Evolutionary conservation across 2,113 vertebrate genomes (phyloP), one percentile per base, ranked within the genome.

Genomic region (Gyps fulvus): DNA sequence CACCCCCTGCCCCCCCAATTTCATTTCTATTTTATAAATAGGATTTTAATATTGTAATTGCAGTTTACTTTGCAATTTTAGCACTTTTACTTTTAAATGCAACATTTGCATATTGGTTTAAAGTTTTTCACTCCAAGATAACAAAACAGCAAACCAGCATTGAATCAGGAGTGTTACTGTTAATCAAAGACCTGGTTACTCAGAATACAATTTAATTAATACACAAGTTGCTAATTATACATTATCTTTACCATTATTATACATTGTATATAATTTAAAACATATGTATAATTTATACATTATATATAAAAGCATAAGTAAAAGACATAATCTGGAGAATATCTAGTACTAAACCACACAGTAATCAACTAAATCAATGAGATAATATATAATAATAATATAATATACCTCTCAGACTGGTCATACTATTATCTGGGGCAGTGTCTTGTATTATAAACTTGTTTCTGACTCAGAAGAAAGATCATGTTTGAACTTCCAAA

Each of bases 1-100:
- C 10, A 21, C 6, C 7, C 5, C 4, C 3, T 17, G 2, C 5
- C 11, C 7, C 13, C 10, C 4, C 10, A 54, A 16, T 65, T 67
- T 34, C 26, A 32, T 65, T 83, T 69, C 7, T 65, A 8, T 57
- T 77, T 70, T 73, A 69, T 69, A 77, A 63, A 34, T 9, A 73
- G 18, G 31, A 40, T 29, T 58, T 86, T 21, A 92, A 65, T 57
- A 59, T 14, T 59, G 29, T 32, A 76, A 77, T 26, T 80, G 14
- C 16, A 61, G 6, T 71, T 63, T 11, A 70, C 5, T 69, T 61
- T 43, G 31, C 14, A 65, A 47, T 65, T 86, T 40, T 43, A 59
- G 22, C 11, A 43, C 12, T 67, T 84, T 26, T 25, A 52, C 47
- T 92, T 85, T 83, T 55, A 78, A 73, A 81, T 47, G n/a, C 26